Percentiles rank a stretch among this genome's conserved stretches.
These are phyloP conservation scores for Lottia scabra DNA, from an alignment of 2,888 invertebrate genomes.

Conservation along the genomic window DNA sequence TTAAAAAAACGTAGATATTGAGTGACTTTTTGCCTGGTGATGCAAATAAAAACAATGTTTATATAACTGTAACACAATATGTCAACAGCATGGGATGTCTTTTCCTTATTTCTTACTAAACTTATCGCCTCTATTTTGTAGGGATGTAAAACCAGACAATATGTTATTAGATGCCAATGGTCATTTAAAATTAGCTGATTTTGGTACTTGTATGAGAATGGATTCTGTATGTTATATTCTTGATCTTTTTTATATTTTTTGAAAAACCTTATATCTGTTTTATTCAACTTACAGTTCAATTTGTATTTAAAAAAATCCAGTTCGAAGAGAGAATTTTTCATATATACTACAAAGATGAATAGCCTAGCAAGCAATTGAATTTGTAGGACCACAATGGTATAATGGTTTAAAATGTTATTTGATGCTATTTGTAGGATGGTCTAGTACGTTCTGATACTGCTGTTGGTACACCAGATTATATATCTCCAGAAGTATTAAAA, in stretches of 20 bases:
- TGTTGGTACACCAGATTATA: conserved; percentile 99
- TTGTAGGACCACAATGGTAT: no score
- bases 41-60: no score
- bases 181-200: conserved; percentile 98
- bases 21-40: no score
- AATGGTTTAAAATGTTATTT: no score
- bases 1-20: no score
- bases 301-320: no score
- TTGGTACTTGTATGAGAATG: conserved; percentile 99
- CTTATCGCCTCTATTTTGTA: conserved; percentile 70
- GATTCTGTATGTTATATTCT: conserved; percentile 74
- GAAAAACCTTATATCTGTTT: neutral
- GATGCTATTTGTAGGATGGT: conserved; percentile 77
- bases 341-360: no score
- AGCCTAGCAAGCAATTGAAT: no score
- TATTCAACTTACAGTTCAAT: neutral
- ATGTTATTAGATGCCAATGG: conserved; percentile 96
- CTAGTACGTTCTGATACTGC: conserved; percentile 96
- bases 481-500: conserved; percentile 97
- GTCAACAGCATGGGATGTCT: no score
- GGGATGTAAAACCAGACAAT: conserved; percentile 99
- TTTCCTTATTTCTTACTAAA: neutral
- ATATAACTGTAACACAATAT: no score
- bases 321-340: no score
- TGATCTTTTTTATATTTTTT: no score